Base-by-base conservation (phyloP, 2,797 vertebrate species). In the Perodicticus potto region DNA sequence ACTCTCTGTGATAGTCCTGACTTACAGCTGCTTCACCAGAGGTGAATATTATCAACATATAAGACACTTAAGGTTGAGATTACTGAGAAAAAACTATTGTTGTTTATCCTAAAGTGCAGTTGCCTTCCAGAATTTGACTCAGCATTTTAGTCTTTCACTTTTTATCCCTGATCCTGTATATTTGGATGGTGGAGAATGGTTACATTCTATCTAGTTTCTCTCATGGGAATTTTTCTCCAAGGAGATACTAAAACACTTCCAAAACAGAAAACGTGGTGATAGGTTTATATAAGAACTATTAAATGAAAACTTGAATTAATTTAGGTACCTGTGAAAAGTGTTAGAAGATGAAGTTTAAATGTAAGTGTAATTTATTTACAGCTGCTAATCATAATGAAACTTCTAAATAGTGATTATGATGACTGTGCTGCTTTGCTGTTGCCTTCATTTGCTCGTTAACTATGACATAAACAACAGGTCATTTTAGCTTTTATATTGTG, bases 231-330 rank as follows among this genome's bases (percentile, higher is more conserved):
- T 43, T 83, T 89, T 74, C n/a, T 72, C 27, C 1, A 70, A 27
- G 17, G 29, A 86, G 37, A 76, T 34, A 20, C 78, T 80, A 59
- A 76, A 59, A 91, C 59, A 9, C 10, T 43, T 63, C 49, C 49
- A 88, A 73, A 27, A 7, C 49, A 63, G 53, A 20, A 57, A 93
- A 69, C 29, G 34, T 27, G n/a, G 25, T 37, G 34, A 34, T 76
- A 72, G 11, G 23, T 77, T 80, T 80, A 22, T 10, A 5, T 8
- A 65, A 91, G 73, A 88, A 65, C 7, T 67, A 34, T 20, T 76
- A 7, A 91, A 59, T 63, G 63, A 78, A 94, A 67, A 69, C 29
- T 59, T 89, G 40, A 77, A 53, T 59, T 87, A 92, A 70, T 73
- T 77, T 82, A 81, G 91, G 25, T 81, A 12, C 70, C 25, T 43